phyloP scores from a whole-genome alignment of 2,888 invertebrate genomes.

The Spialia ferax region DNA sequence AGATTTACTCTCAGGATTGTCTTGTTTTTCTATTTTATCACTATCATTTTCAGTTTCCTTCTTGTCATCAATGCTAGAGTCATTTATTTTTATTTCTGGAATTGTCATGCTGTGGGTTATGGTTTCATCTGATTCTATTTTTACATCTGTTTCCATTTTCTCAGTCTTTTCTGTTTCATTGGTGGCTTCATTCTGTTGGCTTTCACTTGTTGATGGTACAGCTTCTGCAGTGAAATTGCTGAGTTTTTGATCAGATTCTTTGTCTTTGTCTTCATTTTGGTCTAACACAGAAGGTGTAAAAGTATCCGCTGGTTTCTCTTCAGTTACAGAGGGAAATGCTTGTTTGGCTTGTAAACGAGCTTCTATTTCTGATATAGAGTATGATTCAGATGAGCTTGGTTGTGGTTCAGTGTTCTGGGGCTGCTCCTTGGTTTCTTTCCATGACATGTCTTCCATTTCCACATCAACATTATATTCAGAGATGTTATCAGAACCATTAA shows the following conservation, averaged over 20 bases:
- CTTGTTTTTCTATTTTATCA: slow-evolving; percentile 53
- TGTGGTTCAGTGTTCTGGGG: slow-evolving; percentile 68
- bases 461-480: slow-evolving; percentile 85
- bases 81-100: slow-evolving; percentile 78
- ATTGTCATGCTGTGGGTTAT: slow-evolving; percentile 57
- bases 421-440: slow-evolving; percentile 74
- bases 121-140: slow-evolving; percentile 48
- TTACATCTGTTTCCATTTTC: slow-evolving; percentile 65
- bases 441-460: slow-evolving; percentile 84
- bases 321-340: slow-evolving; percentile 63
- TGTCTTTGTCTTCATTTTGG: slow-evolving; percentile 50
- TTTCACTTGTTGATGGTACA: slow-evolving; percentile 49
- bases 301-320: slow-evolving; percentile 57
- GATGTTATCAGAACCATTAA: slow-evolving; percentile 87
- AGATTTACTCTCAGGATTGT: slow-evolving; percentile 47
- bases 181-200: slow-evolving; percentile 51
- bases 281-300: slow-evolving; percentile 35
- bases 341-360: slow-evolving; percentile 80
- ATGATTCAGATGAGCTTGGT: slow-evolving; percentile 75
- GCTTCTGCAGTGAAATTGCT: slow-evolving; percentile 46
- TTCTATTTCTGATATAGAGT: slow-evolving; percentile 74
- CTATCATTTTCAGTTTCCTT: slow-evolving; percentile 56
- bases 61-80: slow-evolving; percentile 77
- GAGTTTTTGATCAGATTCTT: slow-evolving; percentile 53
- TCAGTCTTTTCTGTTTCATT: slow-evolving; percentile 49